A percentile compares a stretch with the other conserved stretches of the same genome.
These are phyloP conservation scores for Poeciliopsis paucimaculata DNA, from an alignment of 2,797 vertebrate genomes.

Conservation along the genomic window DNA sequence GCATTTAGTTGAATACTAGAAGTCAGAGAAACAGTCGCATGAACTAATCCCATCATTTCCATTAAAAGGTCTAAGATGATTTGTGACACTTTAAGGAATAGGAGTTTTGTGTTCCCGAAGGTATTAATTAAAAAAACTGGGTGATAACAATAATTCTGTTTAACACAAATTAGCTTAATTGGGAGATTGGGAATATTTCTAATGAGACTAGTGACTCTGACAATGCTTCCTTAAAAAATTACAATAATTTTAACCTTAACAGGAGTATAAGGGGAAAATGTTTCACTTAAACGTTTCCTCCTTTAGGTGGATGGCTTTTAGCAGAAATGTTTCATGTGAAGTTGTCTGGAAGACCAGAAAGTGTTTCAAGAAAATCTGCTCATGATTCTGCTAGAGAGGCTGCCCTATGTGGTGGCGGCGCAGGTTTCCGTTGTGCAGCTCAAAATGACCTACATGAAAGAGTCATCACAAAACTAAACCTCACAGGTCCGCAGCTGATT, in stretches of 20 bases:
- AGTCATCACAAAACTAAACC: neutral
- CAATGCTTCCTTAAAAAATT: too few species aligned
- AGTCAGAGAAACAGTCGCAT: neutral
- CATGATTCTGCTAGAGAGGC: neutral
- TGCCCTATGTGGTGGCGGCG: neutral
- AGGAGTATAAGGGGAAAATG: neutral
- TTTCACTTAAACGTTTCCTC: neutral
- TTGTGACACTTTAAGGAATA: neutral
- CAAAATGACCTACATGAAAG: constrained; percentile 4
- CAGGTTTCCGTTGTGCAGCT: neutral
- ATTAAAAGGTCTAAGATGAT: neutral
- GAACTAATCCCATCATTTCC: neutral
- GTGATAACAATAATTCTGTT: neutral
- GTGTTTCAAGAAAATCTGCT: neutral
- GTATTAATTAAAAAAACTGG: neutral
- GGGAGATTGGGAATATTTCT: neutral
- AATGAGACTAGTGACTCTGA: neutral
- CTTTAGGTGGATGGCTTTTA: neutral
- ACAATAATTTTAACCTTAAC: too few species aligned
- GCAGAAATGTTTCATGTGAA: neutral
- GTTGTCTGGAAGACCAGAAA: neutral
- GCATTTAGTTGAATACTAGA: neutral
- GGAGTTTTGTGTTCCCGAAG: neutral
- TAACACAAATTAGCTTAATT: neutral
- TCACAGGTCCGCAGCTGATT: neutral